Conservation (phyloP, 2,888 invertebrate genomes). For the Callyntrura sp. region DNA sequence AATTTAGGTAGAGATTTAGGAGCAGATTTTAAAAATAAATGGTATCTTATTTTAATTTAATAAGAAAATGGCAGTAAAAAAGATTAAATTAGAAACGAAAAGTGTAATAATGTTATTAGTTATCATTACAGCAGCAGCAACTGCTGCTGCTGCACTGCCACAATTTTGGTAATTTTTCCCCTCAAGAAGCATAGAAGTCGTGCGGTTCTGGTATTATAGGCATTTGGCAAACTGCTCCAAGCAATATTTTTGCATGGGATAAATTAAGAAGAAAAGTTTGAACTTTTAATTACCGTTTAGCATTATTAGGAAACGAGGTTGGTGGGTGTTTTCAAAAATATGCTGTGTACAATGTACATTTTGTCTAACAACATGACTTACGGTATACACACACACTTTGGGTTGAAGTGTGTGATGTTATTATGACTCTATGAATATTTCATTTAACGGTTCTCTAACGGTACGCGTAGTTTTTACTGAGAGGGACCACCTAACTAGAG, state of each 20-base stretch:
- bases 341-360: too few species aligned
- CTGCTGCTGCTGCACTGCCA: too few species aligned
- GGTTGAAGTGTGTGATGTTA: neutral
- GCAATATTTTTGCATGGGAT: neutral
- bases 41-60: neutral
- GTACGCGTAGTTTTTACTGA: constrained; percentile 10
- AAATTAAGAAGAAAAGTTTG: constrained; percentile 2
- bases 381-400: too few species aligned
- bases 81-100: constrained; percentile 34
- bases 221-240: constrained; percentile 11
- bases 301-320: constrained; percentile 33
- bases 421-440: constrained; percentile 9
- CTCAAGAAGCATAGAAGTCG: too few species aligned
- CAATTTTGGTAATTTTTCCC: too few species aligned
- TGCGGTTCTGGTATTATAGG: too few species aligned
- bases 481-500: constrained; percentile 38
- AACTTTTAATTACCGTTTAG: constrained; percentile 9
- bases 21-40: neutral
- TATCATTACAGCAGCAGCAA: too few species aligned
- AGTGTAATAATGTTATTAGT: too few species aligned
- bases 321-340: constrained; percentile 34
- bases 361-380: too few species aligned
- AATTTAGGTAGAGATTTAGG: neutral
- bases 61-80: constrained; percentile 42
- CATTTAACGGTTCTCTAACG: constrained; percentile 20